A percentile compares a stretch with the other conserved stretches of the same genome.
Evolutionary conservation across 92 coral and sea anemone genomes (phyloP).

Genomic region (Siderastrea radians): DNA sequence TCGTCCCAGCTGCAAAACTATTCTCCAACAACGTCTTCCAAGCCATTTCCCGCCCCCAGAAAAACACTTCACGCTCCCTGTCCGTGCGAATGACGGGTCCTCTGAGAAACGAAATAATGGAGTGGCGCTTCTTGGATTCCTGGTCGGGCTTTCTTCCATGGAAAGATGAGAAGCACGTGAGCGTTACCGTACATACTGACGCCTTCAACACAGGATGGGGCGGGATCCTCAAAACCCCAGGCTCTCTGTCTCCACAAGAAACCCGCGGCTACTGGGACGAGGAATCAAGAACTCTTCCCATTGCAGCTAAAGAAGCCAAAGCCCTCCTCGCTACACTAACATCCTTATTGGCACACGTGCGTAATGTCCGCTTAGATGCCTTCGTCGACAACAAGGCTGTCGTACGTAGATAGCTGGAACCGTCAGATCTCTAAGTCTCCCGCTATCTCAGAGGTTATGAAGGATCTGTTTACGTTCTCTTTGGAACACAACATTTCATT

Average conservation of each 20-base stretch:
- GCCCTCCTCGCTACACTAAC: slow-evolving; percentile 39
- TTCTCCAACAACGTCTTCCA: neutral
- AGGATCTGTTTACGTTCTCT: no score
- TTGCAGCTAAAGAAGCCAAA: slow-evolving; percentile 30
- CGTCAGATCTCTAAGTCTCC: slow-evolving; percentile 43
- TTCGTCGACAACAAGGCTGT: slow-evolving; percentile 48
- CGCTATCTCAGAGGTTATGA: no score
- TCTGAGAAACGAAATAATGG: neutral
- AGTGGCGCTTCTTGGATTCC: neutral
- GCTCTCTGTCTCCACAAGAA: no score
- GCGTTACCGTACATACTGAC: no score
- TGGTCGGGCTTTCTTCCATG: neutral
- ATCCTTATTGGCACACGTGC: no score
- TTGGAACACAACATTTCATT: no score
- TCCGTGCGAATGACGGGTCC: no score
- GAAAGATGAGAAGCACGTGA: no score
- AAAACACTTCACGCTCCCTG: no score
- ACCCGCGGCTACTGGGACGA: no score
- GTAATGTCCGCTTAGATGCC: slow-evolving; percentile 37
- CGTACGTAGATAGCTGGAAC: slow-evolving; percentile 51
- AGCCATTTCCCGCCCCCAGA: neutral
- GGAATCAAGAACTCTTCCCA: slow-evolving; percentile 20
- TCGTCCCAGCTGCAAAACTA: neutral
- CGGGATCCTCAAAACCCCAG: no score
- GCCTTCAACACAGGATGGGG: no score